Evolutionary conservation across 2,888 invertebrate species (phyloP).

Genomic region (Monopis laevigella): DNA sequence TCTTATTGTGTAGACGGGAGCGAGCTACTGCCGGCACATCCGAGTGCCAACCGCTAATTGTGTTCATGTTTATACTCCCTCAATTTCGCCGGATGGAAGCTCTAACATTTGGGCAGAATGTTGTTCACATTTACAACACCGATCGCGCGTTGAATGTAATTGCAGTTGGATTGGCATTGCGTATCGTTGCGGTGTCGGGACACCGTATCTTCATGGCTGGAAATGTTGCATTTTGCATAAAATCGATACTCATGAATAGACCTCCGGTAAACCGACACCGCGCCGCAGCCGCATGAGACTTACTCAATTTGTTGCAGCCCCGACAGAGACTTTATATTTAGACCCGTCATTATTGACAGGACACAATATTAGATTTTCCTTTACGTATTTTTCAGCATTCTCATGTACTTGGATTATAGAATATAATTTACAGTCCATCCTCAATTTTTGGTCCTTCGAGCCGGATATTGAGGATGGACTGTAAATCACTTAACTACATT

Average conservation of each 20-base stretch:
- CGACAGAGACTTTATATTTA: slow-evolving; percentile 37
- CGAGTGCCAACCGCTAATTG: slow-evolving; percentile 9
- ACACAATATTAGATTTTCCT: too few species aligned
- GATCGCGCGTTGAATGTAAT: slow-evolving; percentile 46
- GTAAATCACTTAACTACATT: too few species aligned
- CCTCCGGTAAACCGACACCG: slow-evolving; percentile 30
- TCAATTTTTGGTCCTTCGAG: too few species aligned
- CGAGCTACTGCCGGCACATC: neutral
- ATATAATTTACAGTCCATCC: too few species aligned
- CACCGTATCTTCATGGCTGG: slow-evolving; percentile 19
- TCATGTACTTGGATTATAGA: too few species aligned
- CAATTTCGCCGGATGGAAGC: slow-evolving; percentile 32
- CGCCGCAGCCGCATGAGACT: slow-evolving; percentile 38
- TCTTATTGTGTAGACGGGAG: slow-evolving; percentile 28
- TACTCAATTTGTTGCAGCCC: slow-evolving; percentile 31
- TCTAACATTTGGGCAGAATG: slow-evolving; percentile 31
- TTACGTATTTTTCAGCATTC: too few species aligned
- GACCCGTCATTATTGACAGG: slow-evolving; percentile 30
- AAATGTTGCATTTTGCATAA: slow-evolving; percentile 65
- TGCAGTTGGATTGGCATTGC: slow-evolving; percentile 31
- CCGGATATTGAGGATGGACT: too few species aligned
- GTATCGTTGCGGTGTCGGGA: slow-evolving; percentile 6
- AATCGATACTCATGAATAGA: slow-evolving; percentile 65
- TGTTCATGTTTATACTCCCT: slow-evolving; percentile 34
- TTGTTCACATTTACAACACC: slow-evolving; percentile 32